Evolutionary conservation across 2,888 invertebrate species (phyloP).

Genomic region (Chironomus tentans): DNA sequence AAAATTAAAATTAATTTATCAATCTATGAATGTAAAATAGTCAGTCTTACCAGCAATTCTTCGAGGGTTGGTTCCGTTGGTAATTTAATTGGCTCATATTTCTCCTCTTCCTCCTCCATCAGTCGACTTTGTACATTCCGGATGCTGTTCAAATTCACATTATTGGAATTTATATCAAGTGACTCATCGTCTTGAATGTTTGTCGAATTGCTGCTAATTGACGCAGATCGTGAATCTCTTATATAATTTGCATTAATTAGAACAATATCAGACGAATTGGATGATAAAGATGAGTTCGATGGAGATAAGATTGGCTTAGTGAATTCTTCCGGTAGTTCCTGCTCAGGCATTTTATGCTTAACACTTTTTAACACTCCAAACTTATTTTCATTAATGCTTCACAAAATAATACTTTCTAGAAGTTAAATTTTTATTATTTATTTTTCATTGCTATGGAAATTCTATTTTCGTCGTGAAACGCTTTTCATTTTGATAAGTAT

Average conservation of each 20-base stretch:
- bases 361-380: not conserved
- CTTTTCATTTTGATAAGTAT: not conserved
- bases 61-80: constrained; percentile 51
- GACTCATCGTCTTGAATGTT: constrained; percentile 20
- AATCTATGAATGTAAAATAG: not conserved
- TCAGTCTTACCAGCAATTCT: constrained; percentile 46
- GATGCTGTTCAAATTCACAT: constrained; percentile 20
- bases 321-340: constrained; percentile 11
- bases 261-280: constrained; percentile 30
- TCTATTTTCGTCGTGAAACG: not conserved
- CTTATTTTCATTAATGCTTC: not conserved
- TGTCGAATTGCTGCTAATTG: constrained; percentile 31
- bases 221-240: constrained; percentile 30
- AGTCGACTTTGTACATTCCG: constrained; percentile 4
- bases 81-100: constrained; percentile 48
- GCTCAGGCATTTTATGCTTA: constrained; percentile 2
- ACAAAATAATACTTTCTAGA: not conserved
- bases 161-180: constrained; percentile 19
- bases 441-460: constrained; percentile 13
- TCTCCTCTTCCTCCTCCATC: constrained; percentile 33
- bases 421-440: not conserved
- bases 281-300: constrained; percentile 38
- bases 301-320: constrained; percentile 28
- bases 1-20: not conserved
- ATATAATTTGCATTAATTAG: constrained; percentile 10